These are phyloP conservation scores for Pangasius larnaudii DNA, from an alignment of 2,797 vertebrate genomes.

Conservation along the genomic window DNA sequence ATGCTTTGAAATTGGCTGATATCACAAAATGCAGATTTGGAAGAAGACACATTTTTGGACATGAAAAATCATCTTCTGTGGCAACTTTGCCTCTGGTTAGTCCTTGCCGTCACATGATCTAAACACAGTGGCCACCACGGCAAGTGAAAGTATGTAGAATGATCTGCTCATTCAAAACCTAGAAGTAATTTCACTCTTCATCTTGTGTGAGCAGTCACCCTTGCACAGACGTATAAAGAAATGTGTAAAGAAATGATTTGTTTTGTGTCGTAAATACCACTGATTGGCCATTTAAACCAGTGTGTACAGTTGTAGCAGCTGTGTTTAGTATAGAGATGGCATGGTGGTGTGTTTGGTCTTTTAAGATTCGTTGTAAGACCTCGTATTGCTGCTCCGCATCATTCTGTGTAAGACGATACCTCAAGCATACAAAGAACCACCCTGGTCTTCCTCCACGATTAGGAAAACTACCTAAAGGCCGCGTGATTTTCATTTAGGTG, in stretches of 20 bases:
- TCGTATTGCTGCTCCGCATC: not conserved
- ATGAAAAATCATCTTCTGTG: not conserved
- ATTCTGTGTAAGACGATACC: slow-evolving; percentile 32
- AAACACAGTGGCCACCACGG: not conserved
- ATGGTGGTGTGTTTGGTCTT: not conserved
- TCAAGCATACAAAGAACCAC: slow-evolving; percentile 31
- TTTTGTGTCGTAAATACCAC: not conserved
- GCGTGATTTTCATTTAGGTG: not conserved
- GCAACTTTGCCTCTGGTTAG: not conserved
- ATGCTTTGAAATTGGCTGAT: not conserved
- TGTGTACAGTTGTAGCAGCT: not conserved
- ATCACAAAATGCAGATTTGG: not conserved
- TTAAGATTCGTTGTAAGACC: not conserved
- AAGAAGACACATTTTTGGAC: not conserved
- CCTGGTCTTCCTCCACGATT: not conserved
- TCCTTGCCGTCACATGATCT: not conserved
- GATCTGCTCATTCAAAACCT: not conserved
- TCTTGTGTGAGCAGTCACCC: not conserved
- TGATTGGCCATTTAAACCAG: not conserved
- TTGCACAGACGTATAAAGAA: not conserved
- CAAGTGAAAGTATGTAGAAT: not conserved
- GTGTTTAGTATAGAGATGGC: slow-evolving; percentile 12
- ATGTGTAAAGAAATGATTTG: not conserved
- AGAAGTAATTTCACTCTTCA: not conserved
- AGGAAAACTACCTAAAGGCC: not conserved